Percentiles rank a stretch among this genome's conserved stretches.
Conservation (phyloP, 2,113 vertebrate genomes). For the Gnathonemus echidnorhynchus region DNA sequence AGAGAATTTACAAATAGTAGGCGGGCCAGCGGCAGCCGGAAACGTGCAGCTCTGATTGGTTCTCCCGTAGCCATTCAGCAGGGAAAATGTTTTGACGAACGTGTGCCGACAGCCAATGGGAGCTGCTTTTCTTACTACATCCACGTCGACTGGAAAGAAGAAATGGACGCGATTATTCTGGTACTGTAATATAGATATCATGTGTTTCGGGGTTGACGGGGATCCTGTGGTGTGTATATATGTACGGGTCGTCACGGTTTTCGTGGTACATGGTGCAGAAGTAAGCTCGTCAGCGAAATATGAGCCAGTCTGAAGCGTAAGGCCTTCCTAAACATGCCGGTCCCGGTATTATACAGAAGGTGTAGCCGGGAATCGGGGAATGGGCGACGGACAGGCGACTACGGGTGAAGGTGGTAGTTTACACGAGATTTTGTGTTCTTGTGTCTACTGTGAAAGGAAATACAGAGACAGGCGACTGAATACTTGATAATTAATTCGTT, state of each 20-base stretch:
- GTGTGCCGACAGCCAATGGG: constrained; percentile 45
- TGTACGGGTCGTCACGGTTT: neutral
- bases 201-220: neutral
- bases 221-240: neutral
- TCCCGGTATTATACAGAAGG: neutral
- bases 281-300: neutral
- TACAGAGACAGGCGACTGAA: neutral
- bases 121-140: constrained; percentile 30
- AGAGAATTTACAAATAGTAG: neutral
- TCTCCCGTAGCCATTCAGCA: constrained; percentile 7
- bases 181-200: constrained; percentile 35
- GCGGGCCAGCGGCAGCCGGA: neutral
- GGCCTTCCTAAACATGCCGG: neutral
- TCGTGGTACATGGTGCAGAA: neutral
- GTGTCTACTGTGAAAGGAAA: neutral
- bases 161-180: constrained; percentile 66
- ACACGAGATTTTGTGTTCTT: neutral
- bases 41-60: neutral
- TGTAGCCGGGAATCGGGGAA: neutral
- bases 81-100: neutral
- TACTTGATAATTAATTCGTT: neutral
- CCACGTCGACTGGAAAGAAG: constrained; percentile 63
- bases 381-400: neutral
- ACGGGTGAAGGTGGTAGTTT: neutral
- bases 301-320: neutral